A percentile compares a stretch with the other conserved stretches of the same genome.
These are phyloP conservation scores for Hypanus sabinus DNA, from an alignment of 2,113 vertebrate genomes.

Conservation along the genomic window DNA sequence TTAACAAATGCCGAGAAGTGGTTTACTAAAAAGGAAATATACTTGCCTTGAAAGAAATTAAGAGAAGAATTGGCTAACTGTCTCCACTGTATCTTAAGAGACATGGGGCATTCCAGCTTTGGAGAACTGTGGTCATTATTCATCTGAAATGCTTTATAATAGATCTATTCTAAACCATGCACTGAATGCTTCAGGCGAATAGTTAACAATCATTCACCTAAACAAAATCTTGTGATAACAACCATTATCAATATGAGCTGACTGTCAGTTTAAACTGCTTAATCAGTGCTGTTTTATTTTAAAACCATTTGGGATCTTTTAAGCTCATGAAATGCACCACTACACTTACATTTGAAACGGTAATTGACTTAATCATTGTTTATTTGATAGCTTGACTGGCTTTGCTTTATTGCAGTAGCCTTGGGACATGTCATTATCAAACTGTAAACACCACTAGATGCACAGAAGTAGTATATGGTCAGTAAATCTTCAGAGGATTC, in stretches of 20 bases:
- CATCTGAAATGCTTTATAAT: background rate
- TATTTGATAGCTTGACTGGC: background rate
- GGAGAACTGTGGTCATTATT: background rate
- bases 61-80: too few species aligned
- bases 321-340: background rate
- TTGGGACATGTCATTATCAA: too few species aligned
- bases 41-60: background rate
- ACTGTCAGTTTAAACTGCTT: background rate
- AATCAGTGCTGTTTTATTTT: background rate
- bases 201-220: background rate
- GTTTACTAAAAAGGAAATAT: background rate
- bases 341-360: background rate
- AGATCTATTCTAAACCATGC: background rate
- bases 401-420: background rate
- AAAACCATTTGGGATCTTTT: background rate
- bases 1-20: background rate
- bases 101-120: background rate
- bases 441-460: background rate
- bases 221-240: background rate
- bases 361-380: constrained; percentile 15
- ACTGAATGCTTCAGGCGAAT: background rate
- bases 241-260: background rate
- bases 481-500: background rate
- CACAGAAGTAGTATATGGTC: background rate
- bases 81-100: too few species aligned